Conservation (phyloP, 2,113 vertebrate species). For the Columba livia region DNA sequence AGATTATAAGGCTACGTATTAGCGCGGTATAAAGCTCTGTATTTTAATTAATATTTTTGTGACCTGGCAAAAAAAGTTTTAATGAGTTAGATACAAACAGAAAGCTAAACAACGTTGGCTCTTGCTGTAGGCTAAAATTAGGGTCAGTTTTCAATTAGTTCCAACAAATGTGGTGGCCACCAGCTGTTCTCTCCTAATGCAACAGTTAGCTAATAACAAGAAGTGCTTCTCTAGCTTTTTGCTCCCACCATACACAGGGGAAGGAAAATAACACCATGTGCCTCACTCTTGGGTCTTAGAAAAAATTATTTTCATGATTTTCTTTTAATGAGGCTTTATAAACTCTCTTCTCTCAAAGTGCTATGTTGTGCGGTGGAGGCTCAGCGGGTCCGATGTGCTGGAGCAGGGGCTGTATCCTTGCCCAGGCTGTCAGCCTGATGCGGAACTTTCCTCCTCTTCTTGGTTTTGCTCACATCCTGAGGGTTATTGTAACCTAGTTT, state of each 20-base stretch:
- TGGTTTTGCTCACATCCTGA: constrained; percentile 25
- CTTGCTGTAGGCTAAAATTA: constrained; percentile 15
- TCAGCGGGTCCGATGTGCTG: not conserved
- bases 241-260: not conserved
- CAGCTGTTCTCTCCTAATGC: not conserved
- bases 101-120: not conserved
- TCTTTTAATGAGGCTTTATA: not conserved
- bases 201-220: not conserved
- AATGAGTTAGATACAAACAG: not conserved
- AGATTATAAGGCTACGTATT: not conserved
- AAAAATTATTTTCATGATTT: not conserved
- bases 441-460: constrained; percentile 45
- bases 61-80: not conserved
- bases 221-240: not conserved
- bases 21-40: not conserved
- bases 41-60: not conserved
- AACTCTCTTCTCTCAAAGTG: not conserved
- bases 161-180: not conserved
- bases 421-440: not conserved
- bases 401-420: not conserved
- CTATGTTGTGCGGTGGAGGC: not conserved
- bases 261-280: not conserved
- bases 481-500: constrained; percentile 62
- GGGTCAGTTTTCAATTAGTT: constrained; percentile 27
- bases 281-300: not conserved